Conservation (phyloP, 1,140 invertebrate species). For the Leptinotarsa defecta region DNA sequence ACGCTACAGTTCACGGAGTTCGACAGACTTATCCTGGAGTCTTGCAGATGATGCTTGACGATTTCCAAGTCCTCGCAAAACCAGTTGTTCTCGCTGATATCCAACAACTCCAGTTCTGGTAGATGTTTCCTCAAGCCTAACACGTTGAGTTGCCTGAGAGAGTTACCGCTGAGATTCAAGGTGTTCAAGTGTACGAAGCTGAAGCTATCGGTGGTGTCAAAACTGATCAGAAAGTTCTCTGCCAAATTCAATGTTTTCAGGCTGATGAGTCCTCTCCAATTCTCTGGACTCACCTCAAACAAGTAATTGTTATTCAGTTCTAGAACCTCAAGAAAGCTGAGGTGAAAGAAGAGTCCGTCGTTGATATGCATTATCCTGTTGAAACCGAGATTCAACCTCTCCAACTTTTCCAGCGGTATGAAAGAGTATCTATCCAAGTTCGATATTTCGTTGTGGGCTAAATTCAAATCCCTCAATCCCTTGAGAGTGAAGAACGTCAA, state of each 20-base stretch:
- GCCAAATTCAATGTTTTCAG: slow-evolving; percentile 9
- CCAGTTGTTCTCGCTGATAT: slow-evolving; percentile 17
- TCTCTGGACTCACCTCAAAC: background rate
- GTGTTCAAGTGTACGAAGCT: background rate
- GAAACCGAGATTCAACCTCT: background rate
- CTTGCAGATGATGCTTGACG: background rate
- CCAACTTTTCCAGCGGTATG: slow-evolving; percentile 1
- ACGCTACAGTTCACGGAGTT: background rate
- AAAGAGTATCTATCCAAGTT: background rate
- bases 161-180: slow-evolving; percentile 20
- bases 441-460: slow-evolving; percentile 18
- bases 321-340: background rate
- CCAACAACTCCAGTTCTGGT: slow-evolving; percentile 1
- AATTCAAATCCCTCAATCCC: slow-evolving; percentile 12
- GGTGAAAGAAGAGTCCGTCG: background rate
- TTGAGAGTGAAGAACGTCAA: slow-evolving; percentile 15
- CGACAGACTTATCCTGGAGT: slow-evolving; percentile 13
- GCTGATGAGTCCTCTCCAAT: slow-evolving; percentile 13
- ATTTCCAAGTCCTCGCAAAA: slow-evolving; percentile 10
- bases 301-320: slow-evolving; percentile 15
- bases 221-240: slow-evolving; percentile 2
- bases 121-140: background rate
- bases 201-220: slow-evolving; percentile 10
- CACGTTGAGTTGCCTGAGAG: background rate
- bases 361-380: slow-evolving; percentile 12